Base-by-base conservation (phyloP, 2,888 invertebrate genomes). In the Xylota segnis region DNA sequence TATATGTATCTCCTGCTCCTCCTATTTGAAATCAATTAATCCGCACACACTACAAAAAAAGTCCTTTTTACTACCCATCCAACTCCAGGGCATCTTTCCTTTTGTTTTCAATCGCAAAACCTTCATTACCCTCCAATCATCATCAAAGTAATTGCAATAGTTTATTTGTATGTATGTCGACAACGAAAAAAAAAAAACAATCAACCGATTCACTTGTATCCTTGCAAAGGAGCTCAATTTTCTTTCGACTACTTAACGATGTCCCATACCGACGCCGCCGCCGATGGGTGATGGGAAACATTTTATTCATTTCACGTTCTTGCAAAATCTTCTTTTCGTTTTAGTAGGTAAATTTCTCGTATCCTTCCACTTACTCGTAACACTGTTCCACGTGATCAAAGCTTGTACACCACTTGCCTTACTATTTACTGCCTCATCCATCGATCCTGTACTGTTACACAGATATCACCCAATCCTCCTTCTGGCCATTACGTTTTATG, bases 401-500 rank as follows among this genome's bases (percentile, higher is more conserved):
- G 54, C 27, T 54, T 23, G 14, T 14, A 43, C 18, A 47, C 23
- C 34, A 37, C 52, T 52, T 23, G 5, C 40, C 9, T 23, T 52
- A 34, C 7, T 68, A 54, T 56, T 54, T 43, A 54, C 56, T 43
- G 29, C 56, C 66, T 54, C 66, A 37, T 71, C 47, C 66, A 37
- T 71, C 47, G 70, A 70, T 71, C 34, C 59, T 52, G 4, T 52
- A 29, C 23, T 23, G 56, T 3, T 43, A 56, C 9, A 10, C 43
- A 12, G 27, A 29, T 54, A 23, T 10, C 16, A 9, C 37, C n/a
- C 29, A 40, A 7, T 45, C 27, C 52, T 18, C 45, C 10, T 27
- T 14, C 50, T 27, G 47, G 65, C 12, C 27, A 58, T 66, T 68
- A 61, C 32, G 34, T 61, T 79, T 71, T 65, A 72, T 58, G 56